Base-by-base conservation (phyloP, 2,797 vertebrate genomes). In the Taeniopygia guttata region DNA sequence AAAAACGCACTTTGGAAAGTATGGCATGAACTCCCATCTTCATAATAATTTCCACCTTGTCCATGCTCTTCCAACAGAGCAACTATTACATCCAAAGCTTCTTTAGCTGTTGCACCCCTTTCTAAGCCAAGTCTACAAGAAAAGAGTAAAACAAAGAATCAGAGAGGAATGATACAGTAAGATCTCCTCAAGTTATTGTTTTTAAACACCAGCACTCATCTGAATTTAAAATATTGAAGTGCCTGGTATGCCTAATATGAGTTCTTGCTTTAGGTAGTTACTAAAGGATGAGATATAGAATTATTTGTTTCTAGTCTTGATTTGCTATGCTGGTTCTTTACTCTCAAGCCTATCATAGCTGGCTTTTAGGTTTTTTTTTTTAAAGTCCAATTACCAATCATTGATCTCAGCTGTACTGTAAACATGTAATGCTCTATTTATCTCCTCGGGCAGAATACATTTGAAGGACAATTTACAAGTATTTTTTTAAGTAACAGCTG, bases 1-100 rank as follows among this genome's bases (percentile, higher is more conserved):
- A 98, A 95, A 92, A 97, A 98, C 0, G 97, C 94, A 42, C 97
- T 98, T 85, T 98, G 98, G 94, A 98, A 98, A 72, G 96, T 90
- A 32, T 98, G 98, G 91, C 95, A 98, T 11, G 91, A 93, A 63
- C 30, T 89, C 5, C 96, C 97, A 43, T 98, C 97, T 95, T 98
- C 98, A 25, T 97, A 98, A 22, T 98, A 98, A 97, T 98, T 98
- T 69, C 98, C 98, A 82, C 98, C 98, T 94, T 98, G 98, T 49
- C 98, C 98, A 3, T 98, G 95, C 62, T 98, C 97, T 89, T 97
- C 97, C 95, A 98, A 85, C 70, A 98, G 95, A 82, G 97, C 95
- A 26, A 98, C 96, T 10, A 98, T 98, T 79, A 97, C 77, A 77
- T 98, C 97, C 73, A 98, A 70, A 11, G 98, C 97, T 87, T 98